Evolutionary conservation across 2,113 vertebrate species (phyloP).

Genomic region (Lasiurus cinereus): DNA sequence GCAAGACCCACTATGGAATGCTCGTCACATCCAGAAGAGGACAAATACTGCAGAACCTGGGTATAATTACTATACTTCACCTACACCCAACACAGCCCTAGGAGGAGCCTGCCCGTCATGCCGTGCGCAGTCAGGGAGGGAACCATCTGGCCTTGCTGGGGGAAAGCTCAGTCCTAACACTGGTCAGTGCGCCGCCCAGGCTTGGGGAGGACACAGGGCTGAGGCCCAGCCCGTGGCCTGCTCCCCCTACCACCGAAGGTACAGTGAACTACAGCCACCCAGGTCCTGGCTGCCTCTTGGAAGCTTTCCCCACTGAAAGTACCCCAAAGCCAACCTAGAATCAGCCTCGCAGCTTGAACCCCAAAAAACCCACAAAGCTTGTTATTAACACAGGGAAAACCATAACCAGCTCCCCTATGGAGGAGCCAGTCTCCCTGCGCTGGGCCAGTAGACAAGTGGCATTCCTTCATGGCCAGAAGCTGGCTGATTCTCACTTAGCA

Average conservation of each 20-base stretch:
- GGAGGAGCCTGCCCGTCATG: neutral
- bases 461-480: neutral
- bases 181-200: fast-evolving
- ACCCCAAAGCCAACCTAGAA: neutral
- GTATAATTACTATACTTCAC: neutral
- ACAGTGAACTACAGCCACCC: neutral
- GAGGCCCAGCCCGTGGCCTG: neutral
- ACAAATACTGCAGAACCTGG: neutral
- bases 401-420: neutral
- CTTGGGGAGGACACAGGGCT: neutral
- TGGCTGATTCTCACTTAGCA: neutral
- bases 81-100: neutral
- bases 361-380: no score
- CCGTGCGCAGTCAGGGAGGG: neutral
- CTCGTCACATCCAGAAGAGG: neutral
- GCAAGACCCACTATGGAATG: neutral
- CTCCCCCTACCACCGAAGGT: neutral
- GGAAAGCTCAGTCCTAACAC: no score
- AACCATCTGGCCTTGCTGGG: neutral
- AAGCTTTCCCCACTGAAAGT: neutral
- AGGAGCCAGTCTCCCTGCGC: no score
- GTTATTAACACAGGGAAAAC: neutral
- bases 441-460: neutral
- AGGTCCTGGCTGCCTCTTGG: neutral
- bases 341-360: neutral